Base-by-base conservation (phyloP, 2,113 vertebrate genomes). In the Forbesichthys agassizii region DNA sequence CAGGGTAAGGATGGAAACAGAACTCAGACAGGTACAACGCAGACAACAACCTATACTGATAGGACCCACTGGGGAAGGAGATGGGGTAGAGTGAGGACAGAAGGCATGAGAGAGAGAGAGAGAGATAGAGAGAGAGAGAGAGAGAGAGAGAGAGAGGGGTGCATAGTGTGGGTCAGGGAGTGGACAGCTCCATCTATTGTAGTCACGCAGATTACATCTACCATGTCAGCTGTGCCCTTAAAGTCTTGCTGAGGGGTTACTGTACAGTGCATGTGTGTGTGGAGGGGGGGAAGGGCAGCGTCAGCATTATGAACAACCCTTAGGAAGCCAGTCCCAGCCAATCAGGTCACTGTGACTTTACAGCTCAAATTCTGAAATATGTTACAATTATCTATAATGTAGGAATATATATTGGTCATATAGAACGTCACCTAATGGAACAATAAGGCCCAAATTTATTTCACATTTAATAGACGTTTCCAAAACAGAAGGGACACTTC, bases 101-200 rank as follows among this genome's bases (percentile, higher is more conserved):
- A 65, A 10, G 9, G 33, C 33, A 64, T 58, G 20, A 48, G 33
- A 42, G 10, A 27, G 11, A 70, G 54, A 56, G 27, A 47, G 12
- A 58, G 56, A 57, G 9, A 20, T 11, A 52, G 36, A 56, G 64
- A 60, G 62, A 52, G 1, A 48, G 27, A 47, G 12, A 58, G 56
- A 57, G 9, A 20, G 12, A 52, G 36, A 56, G 64, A 60, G 62
- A 52, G 1, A 48, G 8, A 55, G 62, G 11, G 33, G 14, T 16
- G 5, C 7, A 18, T 3, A 55, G 13, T 16, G n/a, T 64, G 64
- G 80, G 75, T 80, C 82, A 64, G 3, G 6, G 70, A 68, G 61
- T 78, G 67, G 70, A 75, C 64, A 60, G 64, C 78, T 79, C 66
- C 70, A 86, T 86, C 73, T 83, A 58, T 56, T 70, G 66, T 66